phyloP scores from a whole-genome alignment of 2,888 invertebrate genomes.

The Schizotus pectinicornis region DNA sequence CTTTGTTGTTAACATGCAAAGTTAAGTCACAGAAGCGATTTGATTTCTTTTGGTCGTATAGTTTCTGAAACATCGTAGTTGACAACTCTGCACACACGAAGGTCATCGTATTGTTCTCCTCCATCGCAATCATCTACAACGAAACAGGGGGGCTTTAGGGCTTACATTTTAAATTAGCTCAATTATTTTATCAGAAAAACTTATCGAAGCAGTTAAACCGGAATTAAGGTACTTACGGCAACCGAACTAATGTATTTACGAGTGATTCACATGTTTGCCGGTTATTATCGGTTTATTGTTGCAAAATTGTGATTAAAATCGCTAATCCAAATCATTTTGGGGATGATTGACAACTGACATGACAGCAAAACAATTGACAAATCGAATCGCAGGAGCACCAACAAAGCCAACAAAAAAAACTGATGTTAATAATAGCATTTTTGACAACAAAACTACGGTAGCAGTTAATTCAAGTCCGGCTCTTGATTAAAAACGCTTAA shows the following conservation, averaged over 20 bases:
- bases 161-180: background rate
- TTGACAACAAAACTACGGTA: no score
- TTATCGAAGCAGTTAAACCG: background rate
- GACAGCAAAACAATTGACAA: constrained; percentile 1
- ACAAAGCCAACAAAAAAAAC: background rate
- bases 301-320: constrained; percentile 16
- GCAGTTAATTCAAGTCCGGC: no score
- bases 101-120: constrained; percentile 53
- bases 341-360: constrained; percentile 7
- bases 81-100: constrained; percentile 55
- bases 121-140: constrained; percentile 50
- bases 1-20: constrained; percentile 64
- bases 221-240: background rate
- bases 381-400: constrained; percentile 7
- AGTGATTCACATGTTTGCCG: constrained; percentile 11
- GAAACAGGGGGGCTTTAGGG: background rate
- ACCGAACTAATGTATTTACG: background rate
- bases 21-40: constrained; percentile 68
- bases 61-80: constrained; percentile 52
- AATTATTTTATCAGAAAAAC: background rate
- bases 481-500: no score
- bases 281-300: constrained; percentile 20
- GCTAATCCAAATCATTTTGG: constrained; percentile 15
- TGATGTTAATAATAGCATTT: background rate
- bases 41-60: constrained; percentile 61